Percentiles rank a stretch among this genome's conserved stretches.
Evolutionary conservation across 1,140 invertebrate genomes (phyloP).

Genomic region (Apis cerana): DNA sequence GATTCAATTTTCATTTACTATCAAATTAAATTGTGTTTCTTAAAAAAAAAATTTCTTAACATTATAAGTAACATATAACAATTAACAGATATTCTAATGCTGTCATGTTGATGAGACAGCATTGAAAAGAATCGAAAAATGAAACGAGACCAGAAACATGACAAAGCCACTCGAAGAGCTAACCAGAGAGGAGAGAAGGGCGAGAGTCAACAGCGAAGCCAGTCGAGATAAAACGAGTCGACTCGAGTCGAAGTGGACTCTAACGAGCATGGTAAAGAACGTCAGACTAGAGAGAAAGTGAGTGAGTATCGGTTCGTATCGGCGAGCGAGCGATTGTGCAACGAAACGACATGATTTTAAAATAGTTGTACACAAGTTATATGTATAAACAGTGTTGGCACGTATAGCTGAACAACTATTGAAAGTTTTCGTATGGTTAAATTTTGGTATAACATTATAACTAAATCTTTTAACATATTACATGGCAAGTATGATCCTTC

Average conservation of each 20-base stretch:
- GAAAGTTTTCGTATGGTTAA: neutral
- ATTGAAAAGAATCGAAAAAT: neutral
- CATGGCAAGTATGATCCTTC: conserved; percentile 24
- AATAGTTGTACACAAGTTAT: conserved; percentile 28
- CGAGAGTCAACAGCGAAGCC: conserved; percentile 10
- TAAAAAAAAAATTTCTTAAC: neutral
- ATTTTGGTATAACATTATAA: neutral
- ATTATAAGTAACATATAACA: neutral
- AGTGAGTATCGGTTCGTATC: neutral
- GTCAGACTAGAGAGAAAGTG: conserved; percentile 29
- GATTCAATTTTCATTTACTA: too few relatives aligned
- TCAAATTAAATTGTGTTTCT: neutral
- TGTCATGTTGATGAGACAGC: neutral
- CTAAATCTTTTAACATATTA: neutral
- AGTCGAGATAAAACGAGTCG: conserved; percentile 29
- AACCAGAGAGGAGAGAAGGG: conserved; percentile 10
- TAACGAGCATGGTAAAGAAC: conserved; percentile 4
- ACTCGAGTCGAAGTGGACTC: conserved; percentile 9
- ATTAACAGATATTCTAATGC: neutral
- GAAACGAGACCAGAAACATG: conserved; percentile 9
- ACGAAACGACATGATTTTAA: conserved; percentile 15
- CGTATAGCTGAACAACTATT: conserved; percentile 1
- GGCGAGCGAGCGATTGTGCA: neutral
- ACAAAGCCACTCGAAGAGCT: conserved; percentile 6
- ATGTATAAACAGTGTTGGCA: conserved; percentile 15